phyloP scores from a whole-genome alignment of 2,888 invertebrate genomes.

The Romanomermis culicivorax region DNA sequence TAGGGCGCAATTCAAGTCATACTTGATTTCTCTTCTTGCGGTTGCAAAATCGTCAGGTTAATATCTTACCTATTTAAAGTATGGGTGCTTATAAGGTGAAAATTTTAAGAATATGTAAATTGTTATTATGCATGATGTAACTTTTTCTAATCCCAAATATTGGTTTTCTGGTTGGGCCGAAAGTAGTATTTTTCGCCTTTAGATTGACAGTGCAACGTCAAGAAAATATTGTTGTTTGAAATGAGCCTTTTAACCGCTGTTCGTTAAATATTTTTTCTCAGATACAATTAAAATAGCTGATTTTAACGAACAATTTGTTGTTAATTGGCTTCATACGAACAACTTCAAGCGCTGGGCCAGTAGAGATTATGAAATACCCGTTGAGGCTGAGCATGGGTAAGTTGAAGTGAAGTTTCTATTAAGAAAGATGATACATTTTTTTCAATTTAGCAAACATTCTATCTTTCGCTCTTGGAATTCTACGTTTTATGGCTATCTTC shows the following conservation, averaged over 20 bases:
- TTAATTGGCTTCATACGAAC: slow-evolving; percentile 62
- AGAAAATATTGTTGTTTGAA: too few species aligned
- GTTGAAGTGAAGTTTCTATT: background rate
- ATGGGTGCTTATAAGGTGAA: slow-evolving; percentile 8
- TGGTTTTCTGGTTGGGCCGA: slow-evolving; percentile 2
- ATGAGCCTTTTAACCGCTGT: too few species aligned
- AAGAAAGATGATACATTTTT: too few species aligned
- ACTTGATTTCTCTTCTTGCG: slow-evolving; percentile 31
- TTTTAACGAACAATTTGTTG: slow-evolving; percentile 63
- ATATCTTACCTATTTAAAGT: background rate
- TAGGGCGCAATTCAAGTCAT: slow-evolving; percentile 54
- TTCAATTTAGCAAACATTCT: too few species aligned
- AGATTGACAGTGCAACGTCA: too few species aligned
- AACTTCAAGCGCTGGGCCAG: slow-evolving; percentile 66
- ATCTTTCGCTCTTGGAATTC: too few species aligned
- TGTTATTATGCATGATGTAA: background rate
- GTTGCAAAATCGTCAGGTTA: slow-evolving; percentile 17
- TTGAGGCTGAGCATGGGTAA: slow-evolving; percentile 42
- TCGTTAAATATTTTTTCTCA: too few species aligned
- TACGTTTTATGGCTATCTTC: too few species aligned
- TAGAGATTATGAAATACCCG: slow-evolving; percentile 41
- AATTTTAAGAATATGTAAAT: slow-evolving; percentile 3
- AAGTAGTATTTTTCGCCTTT: too few species aligned
- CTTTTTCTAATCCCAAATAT: background rate
- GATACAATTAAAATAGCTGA: too few species aligned